Evolutionary conservation across 2,797 vertebrate species (phyloP).

Genomic region (Cottoperca gobio): DNA sequence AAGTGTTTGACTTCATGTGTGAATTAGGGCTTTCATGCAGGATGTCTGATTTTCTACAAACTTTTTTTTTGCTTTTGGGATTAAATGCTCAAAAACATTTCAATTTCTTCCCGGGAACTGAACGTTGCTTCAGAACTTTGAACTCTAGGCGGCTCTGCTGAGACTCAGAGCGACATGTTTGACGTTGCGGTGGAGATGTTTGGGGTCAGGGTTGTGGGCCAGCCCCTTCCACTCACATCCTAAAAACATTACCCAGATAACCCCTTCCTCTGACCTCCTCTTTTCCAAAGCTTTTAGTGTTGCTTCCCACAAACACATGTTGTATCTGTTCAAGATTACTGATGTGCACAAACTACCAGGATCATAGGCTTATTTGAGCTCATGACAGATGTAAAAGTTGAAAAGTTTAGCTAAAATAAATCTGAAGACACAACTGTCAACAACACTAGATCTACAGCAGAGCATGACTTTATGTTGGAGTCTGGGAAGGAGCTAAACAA

Average conservation of each 20-base stretch:
- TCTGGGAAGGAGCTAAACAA: slow-evolving; percentile 40
- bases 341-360: slow-evolving; percentile 27
- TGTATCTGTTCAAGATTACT: slow-evolving; percentile 39
- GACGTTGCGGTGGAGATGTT: slow-evolving; percentile 36
- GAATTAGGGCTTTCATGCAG: not conserved
- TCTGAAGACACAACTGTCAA: slow-evolving; percentile 33
- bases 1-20: slow-evolving; percentile 17
- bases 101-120: not conserved
- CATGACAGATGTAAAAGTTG: slow-evolving; percentile 52
- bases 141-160: slow-evolving; percentile 36
- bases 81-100: not conserved
- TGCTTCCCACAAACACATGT: slow-evolving; percentile 22
- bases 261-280: slow-evolving; percentile 51
- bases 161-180: slow-evolving; percentile 24
- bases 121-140: slow-evolving; percentile 18
- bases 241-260: slow-evolving; percentile 72
- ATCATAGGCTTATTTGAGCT: slow-evolving; percentile 22
- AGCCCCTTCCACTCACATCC: slow-evolving; percentile 58
- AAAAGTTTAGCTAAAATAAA: slow-evolving; percentile 62
- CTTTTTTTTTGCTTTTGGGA: not conserved
- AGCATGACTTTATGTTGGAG: slow-evolving; percentile 21
- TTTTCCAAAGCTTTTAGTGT: slow-evolving; percentile 66
- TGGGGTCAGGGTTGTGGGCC: slow-evolving; percentile 50
- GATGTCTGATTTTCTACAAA: not conserved
- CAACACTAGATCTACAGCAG: slow-evolving; percentile 39